These are phyloP conservation scores for Oncorhynchus tshawytscha DNA, from an alignment of 2,113 vertebrate genomes.

Conservation along the genomic window DNA sequence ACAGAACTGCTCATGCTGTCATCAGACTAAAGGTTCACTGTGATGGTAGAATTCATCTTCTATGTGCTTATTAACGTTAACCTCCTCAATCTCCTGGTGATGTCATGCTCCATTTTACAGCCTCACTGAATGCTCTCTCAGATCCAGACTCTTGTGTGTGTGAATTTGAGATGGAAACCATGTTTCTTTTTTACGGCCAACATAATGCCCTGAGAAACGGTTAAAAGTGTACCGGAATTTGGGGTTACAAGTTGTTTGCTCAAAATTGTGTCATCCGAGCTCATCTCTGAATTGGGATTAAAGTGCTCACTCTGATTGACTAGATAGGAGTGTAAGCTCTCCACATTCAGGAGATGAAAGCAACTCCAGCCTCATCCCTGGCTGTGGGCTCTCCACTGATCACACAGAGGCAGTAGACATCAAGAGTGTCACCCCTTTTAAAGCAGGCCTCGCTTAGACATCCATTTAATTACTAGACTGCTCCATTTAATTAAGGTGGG, in stretches of 20 bases:
- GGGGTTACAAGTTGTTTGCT: neutral
- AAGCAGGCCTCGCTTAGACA: neutral
- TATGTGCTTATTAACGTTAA: neutral
- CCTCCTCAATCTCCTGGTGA: neutral
- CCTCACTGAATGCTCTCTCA: neutral
- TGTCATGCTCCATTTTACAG: neutral
- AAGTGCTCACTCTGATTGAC: neutral
- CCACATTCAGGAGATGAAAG: neutral
- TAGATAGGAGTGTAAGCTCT: neutral
- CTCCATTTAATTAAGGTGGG: conserved; percentile 37
- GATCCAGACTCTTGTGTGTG: neutral
- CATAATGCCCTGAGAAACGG: neutral
- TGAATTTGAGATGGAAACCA: neutral
- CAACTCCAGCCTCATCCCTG: neutral
- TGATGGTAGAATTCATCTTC: neutral
- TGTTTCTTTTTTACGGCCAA: neutral
- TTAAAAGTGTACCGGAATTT: too few relatives aligned
- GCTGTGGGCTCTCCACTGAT: neutral
- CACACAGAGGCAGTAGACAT: neutral
- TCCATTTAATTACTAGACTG: conserved; percentile 30
- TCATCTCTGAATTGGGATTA: neutral
- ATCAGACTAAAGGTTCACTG: neutral
- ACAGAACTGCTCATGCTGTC: conserved; percentile 13
- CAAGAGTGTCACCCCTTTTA: conserved; percentile 5
- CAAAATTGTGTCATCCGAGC: neutral